Evolutionary conservation across 2,888 invertebrate genomes (phyloP), one percentile per base, ranked within the genome.

Genomic region (Osmoderma eremita): DNA sequence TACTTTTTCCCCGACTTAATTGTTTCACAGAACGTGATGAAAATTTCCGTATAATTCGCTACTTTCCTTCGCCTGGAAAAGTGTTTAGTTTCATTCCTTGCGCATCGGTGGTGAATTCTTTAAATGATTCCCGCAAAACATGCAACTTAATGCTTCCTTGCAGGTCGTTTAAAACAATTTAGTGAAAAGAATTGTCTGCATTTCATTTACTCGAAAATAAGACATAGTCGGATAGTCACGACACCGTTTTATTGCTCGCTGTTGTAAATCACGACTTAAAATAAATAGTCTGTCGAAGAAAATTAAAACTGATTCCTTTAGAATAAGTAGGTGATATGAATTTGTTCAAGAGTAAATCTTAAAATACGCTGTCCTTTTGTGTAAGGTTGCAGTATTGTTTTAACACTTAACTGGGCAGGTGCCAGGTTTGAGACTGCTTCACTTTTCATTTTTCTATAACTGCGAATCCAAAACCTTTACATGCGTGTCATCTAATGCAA

Each of bases 1-100:
- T 56, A 45, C 53, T 36, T 61, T 61, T 61, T 48, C 12, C n/a
- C 48, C 20, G n/a, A 48, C 58, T 61, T 45, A 61, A 61, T 61
- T 48, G 45, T 61, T 45, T 36, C 45, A n/a, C 24, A 15, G 38
- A 53, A 61, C 58, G 45, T 61, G 45, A 61, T 24, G 58, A 61
- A 61, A 45, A 61, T 61, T 45, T 45, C 24, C 45, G 30, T 48
- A 30, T 18, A 45, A 30, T 42, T 61, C 17, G 15, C 42, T 45
- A 61, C 58, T 45, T 45, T 45, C 41, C 13, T 42, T 56, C 41
- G 41, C 56, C 18, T 56, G 22, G 18, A 56, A 38, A 56, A 56
- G 56, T 42, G 42, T 56, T 61, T 30, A 45, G 20, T 39, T 39
- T 45, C 17, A 22, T 45, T 42, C 22, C 58, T 61, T 48, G 58